Conservation (phyloP, 2,888 invertebrate species). For the Netelia inedita region DNA sequence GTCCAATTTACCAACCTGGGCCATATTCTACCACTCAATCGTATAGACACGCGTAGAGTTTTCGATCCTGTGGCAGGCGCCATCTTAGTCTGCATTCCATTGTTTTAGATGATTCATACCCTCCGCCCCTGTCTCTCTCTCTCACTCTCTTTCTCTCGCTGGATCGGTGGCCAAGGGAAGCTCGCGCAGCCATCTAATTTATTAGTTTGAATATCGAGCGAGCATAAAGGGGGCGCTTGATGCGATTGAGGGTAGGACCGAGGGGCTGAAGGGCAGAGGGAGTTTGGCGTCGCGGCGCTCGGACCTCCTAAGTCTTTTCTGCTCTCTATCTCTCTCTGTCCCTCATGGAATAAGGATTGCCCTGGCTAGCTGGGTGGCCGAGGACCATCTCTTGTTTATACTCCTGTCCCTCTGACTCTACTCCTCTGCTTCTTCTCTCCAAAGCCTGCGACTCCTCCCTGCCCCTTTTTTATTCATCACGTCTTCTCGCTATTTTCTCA, state of each 20-base stretch:
- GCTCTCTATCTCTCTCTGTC: conserved; percentile 18
- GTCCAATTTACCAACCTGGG: too few relatives aligned
- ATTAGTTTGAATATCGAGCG: conserved; percentile 85
- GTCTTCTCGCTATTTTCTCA: conserved; percentile 32
- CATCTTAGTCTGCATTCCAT: conserved; percentile 85
- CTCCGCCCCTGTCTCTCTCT: conserved; percentile 65
- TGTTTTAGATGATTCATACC: conserved; percentile 85
- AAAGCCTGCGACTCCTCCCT: conserved; percentile 16
- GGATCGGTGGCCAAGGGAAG: conserved; percentile 71
- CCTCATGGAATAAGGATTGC: conserved; percentile 68
- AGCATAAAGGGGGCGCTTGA: conserved; percentile 64
- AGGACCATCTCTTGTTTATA: conserved; percentile 79
- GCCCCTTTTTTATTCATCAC: conserved; percentile 55
- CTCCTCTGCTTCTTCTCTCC: conserved; percentile 68
- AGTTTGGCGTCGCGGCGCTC: conserved; percentile 64
- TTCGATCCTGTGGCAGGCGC: conserved; percentile 75
- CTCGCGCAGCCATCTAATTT: conserved; percentile 81
- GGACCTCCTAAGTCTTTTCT: conserved; percentile 57
- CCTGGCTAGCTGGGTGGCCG: conserved; percentile 83
- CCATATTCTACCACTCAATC: too few relatives aligned
- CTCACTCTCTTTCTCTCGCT: conserved; percentile 52
- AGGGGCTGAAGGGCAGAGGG: conserved; percentile 70
- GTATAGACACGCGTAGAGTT: background rate
- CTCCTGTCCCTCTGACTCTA: conserved; percentile 75
- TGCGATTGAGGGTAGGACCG: conserved; percentile 46